Evolutionary conservation across 2,888 invertebrate genomes (phyloP).

Genomic region (Cheilosia vernalis): DNA sequence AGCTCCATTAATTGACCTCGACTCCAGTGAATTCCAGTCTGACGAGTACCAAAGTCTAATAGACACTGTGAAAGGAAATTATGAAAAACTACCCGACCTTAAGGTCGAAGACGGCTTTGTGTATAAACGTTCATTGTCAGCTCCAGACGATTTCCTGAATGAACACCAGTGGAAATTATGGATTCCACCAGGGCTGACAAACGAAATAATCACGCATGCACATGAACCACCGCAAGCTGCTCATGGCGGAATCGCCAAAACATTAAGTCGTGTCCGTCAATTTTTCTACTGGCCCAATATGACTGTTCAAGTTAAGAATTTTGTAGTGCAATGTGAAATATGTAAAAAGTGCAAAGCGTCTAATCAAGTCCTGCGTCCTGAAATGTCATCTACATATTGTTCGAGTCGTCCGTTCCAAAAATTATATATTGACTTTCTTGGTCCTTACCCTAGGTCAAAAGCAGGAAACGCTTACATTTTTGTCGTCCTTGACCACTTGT

Average conservation of each 20-base stretch:
- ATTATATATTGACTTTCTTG: neutral
- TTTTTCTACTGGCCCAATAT: slow-evolving; percentile 31
- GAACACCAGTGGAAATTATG: slow-evolving; percentile 30
- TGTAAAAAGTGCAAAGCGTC: neutral
- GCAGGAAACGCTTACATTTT: neutral
- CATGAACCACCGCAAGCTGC: slow-evolving; percentile 28
- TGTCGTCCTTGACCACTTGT: neutral
- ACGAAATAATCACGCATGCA: slow-evolving; percentile 4
- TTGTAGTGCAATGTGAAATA: too few species aligned
- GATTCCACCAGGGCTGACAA: slow-evolving; percentile 18
- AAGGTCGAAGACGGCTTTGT: neutral
- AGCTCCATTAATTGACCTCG: neutral
- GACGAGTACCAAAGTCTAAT: neutral
- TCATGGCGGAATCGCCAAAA: slow-evolving; percentile 48
- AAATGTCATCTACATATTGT: neutral
- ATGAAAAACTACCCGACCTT: neutral
- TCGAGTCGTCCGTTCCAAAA: neutral
- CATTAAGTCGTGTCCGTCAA: neutral
- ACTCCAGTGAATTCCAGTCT: neutral
- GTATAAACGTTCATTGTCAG: neutral
- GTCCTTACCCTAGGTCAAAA: neutral
- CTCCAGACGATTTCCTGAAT: neutral
- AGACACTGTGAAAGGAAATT: neutral
- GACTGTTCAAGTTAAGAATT: neutral
- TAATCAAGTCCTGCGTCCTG: neutral